These are phyloP conservation scores for Nothobranchius furzeri DNA, from an alignment of 2,113 vertebrate genomes.

Conservation along the genomic window DNA sequence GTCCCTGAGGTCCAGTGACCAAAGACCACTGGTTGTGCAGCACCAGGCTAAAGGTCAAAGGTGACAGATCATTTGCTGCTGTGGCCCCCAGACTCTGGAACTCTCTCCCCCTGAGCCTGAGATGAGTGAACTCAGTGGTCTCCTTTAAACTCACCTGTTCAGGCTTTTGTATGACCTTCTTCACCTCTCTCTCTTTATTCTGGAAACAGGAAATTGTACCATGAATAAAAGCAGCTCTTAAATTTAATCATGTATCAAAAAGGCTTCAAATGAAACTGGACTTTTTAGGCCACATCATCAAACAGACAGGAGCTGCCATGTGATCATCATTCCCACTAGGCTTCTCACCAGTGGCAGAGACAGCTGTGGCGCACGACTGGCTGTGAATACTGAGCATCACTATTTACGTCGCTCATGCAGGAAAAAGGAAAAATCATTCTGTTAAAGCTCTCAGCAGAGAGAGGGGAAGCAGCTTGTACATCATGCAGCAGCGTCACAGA, in stretches of 20 bases:
- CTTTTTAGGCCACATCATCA: constrained; percentile 14
- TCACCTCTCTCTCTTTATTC: no score
- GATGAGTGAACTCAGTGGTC: no score
- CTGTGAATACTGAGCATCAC: constrained; percentile 33
- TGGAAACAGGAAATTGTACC: not conserved
- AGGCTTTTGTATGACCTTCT: no score
- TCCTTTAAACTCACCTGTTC: no score
- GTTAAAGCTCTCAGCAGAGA: constrained; percentile 35
- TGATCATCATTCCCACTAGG: constrained; percentile 26
- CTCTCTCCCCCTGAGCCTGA: no score
- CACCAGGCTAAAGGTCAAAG: no score
- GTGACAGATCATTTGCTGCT: no score
- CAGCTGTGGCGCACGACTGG: constrained; percentile 12
- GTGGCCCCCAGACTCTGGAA: no score
- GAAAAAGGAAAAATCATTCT: constrained; percentile 36
- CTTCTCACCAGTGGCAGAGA: constrained; percentile 31
- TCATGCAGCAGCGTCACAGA: constrained; percentile 10
- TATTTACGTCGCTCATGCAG: constrained; percentile 33
- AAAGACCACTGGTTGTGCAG: no score
- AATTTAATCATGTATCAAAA: not conserved
- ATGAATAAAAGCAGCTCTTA: not conserved
- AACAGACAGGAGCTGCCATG: not conserved
- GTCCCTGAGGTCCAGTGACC: no score
- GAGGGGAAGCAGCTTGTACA: constrained; percentile 38
- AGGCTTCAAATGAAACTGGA: constrained; percentile 17